A percentile compares a stretch with the other conserved stretches of the same genome.
phyloP scores from a whole-genome alignment of 2,113 vertebrate species.

The Daubentonia madagascariensis region DNA sequence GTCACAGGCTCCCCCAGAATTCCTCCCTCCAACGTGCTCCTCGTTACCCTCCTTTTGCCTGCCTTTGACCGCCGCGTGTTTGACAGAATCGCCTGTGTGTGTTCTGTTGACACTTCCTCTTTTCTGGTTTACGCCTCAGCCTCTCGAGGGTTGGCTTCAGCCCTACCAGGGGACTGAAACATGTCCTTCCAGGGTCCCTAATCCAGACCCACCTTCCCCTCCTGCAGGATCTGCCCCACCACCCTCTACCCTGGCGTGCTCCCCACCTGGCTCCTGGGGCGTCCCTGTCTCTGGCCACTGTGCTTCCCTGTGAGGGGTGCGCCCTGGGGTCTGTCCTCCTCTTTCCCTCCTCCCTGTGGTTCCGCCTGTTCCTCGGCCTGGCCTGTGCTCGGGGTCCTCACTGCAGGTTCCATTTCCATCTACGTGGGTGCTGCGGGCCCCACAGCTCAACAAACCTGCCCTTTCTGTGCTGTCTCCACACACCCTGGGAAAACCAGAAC shows the following conservation, averaged over 20 bases:
- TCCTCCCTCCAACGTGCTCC: background rate
- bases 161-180: background rate
- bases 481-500: background rate
- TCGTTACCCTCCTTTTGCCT: rapidly evolving
- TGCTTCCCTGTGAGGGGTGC: background rate
- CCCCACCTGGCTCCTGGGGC: background rate
- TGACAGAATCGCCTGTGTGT: background rate
- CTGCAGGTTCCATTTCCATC: background rate
- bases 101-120: background rate
- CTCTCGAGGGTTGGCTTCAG: too few species aligned
- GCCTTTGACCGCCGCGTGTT: rapidly evolving
- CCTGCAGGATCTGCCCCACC: background rate
- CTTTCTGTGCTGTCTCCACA: background rate
- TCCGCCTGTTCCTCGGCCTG: background rate
- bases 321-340: background rate
- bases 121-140: rapidly evolving
- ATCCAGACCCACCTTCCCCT: background rate
- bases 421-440: background rate
- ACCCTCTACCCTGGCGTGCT: rapidly evolving
- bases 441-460: background rate
- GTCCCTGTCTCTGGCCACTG: background rate
- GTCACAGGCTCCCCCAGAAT: background rate
- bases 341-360: background rate
- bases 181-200: background rate
- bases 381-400: background rate